Evolutionary conservation across 1,140 invertebrate genomes (phyloP).

Genomic region (Drosophila setifemur): DNA sequence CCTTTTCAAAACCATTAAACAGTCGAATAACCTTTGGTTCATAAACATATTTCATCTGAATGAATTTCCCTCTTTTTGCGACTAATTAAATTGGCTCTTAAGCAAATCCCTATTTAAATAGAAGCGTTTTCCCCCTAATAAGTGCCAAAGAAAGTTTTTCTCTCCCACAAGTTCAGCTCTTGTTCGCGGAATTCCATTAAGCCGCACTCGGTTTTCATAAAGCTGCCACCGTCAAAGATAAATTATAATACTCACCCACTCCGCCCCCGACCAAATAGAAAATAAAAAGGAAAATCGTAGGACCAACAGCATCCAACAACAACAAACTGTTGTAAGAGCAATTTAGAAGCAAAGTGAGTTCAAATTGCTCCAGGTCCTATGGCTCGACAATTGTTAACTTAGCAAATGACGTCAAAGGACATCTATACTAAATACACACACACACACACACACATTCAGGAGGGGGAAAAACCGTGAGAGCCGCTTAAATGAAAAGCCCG

Average conservation of each 20-base stretch:
- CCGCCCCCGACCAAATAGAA: not conserved
- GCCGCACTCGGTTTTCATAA: conserved; percentile 11
- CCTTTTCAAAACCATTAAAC: too few species aligned
- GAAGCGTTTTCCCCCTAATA: too few species aligned
- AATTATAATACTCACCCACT: conserved; percentile 13
- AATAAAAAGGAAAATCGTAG: not conserved
- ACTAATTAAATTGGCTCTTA: not conserved
- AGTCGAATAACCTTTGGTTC: too few species aligned
- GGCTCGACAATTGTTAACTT: conserved; percentile 36
- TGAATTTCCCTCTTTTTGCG: not conserved
- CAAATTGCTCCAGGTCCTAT: conserved; percentile 35
- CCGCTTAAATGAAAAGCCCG: conserved; percentile 38
- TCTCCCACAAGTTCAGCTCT: not conserved
- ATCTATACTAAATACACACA: conserved; percentile 20
- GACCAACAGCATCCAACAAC: not conserved
- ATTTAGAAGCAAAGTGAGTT: conserved; percentile 40
- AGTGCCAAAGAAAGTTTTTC: not conserved
- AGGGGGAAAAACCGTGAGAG: not conserved
- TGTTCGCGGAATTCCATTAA: conserved; percentile 11
- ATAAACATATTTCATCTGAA: too few species aligned
- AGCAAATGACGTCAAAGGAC: conserved; percentile 70
- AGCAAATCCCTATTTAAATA: not conserved
- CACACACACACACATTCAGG: not conserved
- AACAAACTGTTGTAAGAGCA: conserved; percentile 47
- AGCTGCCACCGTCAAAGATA: conserved; percentile 12